A percentile compares a stretch with the other conserved stretches of the same genome.
phyloP scores from a whole-genome alignment of 2,797 vertebrate genomes.

The Onychomys torridus region DNA sequence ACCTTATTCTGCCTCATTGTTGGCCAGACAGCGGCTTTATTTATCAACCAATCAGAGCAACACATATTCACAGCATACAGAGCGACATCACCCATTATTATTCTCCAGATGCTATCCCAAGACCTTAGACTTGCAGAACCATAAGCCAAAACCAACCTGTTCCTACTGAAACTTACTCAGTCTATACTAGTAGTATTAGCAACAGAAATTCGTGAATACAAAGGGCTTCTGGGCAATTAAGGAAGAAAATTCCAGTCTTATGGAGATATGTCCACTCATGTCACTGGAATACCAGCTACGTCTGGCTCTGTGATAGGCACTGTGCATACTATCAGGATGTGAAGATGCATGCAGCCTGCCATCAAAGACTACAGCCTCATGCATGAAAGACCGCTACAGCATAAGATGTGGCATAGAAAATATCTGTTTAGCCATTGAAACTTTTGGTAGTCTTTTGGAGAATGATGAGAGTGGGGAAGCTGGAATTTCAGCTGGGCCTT shows the following conservation, averaged over 20 bases:
- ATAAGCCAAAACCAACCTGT: neutral
- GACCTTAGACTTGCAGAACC: neutral
- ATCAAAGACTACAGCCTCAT: neutral
- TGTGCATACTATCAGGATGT: neutral
- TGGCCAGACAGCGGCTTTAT: no score
- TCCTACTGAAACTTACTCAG: neutral
- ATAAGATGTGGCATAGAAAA: neutral
- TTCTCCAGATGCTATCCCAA: neutral
- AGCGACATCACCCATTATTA: neutral
- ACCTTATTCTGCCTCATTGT: no score
- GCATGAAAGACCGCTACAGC: neutral
- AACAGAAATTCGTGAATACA: neutral
- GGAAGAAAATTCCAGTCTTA: neutral
- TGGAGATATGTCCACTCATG: neutral
- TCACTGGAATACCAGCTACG: neutral
- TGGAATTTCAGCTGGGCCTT: neutral
- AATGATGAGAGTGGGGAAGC: neutral
- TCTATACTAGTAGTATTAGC: neutral
- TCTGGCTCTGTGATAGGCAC: neutral
- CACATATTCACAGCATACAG: no score
- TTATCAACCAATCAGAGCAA: no score
- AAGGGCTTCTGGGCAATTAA: neutral
- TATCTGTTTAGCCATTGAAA: neutral
- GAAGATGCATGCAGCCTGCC: neutral
- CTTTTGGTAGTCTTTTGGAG: neutral